Base-by-base conservation (phyloP, 2,888 invertebrate species). In the Drosophila parthenogenetica region DNA sequence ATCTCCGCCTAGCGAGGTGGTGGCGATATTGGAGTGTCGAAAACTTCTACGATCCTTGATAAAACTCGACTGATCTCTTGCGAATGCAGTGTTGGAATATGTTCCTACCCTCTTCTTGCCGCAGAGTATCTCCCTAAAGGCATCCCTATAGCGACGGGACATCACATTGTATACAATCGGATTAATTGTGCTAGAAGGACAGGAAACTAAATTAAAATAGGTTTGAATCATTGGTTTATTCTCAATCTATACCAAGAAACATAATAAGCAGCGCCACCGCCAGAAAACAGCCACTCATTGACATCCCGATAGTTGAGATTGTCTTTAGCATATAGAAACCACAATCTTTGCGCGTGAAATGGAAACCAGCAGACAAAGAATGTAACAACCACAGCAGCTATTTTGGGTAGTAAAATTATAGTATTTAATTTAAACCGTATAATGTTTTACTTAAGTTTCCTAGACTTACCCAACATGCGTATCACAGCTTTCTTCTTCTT, bases 351-450 rank as follows among this genome's bases (percentile, higher is more conserved):
- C 71, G 96, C 95, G 93, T 98, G 98, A 93, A 98, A 98, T 29
- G 98, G 98, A 0, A 98, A 97, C 98, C 98, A 98, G 92, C 98
- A 98, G 11, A 98, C 93, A 93, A 98, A 98, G 93, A 98, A 98
- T 35, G 97, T 96, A 7, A 98, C 94, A 58, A 98, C 98, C 19
- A 98, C 98, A 2, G 97, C 97, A 79, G 97, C 98, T 98, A 40
- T 66, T 48, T 35, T 11, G 2, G 1, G 1, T 8, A 5, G n/a
- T 8, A 5, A 7, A 19, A n/a, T 2, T 19, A 3, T 11, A 8
- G 17, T 19, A 5, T 7, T 29, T 29, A 29, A 5, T 17, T 10
- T 14, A 19, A n/a, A 53, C 22, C 35, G 1, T 14, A 13, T 14
- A 2, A 22, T 3, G 19, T 37, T 8, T 16, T 35, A 29, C 3